A percentile compares a stretch with the other conserved stretches of the same genome.
These are phyloP conservation scores for Lottia gigantea DNA, from an alignment of 2,888 invertebrate species.

Conservation along the genomic window DNA sequence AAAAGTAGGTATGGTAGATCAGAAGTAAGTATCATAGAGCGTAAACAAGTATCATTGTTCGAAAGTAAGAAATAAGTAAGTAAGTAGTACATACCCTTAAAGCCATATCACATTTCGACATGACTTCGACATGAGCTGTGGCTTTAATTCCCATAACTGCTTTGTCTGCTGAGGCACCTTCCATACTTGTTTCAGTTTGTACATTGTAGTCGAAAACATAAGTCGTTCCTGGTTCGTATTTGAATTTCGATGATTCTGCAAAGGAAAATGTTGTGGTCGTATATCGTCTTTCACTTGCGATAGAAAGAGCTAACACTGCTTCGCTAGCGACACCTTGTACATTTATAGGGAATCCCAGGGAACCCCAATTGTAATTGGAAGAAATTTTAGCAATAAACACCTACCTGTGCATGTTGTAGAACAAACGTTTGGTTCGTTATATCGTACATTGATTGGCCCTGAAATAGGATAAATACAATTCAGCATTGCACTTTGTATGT, in stretches of 20 bases:
- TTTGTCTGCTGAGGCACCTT: slow-evolving; percentile 73
- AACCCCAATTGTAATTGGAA: neutral
- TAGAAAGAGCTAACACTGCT: no score
- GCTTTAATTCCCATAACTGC: slow-evolving; percentile 67
- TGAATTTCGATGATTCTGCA: slow-evolving; percentile 67
- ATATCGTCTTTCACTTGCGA: no score
- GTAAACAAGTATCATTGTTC: no score
- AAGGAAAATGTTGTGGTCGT: slow-evolving; percentile 10
- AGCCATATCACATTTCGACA: slow-evolving; percentile 69
- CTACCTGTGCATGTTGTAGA: slow-evolving; percentile 32
- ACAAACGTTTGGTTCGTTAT: slow-evolving; percentile 21
- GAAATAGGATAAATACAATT: slow-evolving; percentile 16
- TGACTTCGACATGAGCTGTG: slow-evolving; percentile 66
- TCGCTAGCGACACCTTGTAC: no score
- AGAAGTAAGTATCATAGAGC: no score
- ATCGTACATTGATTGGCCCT: slow-evolving; percentile 26
- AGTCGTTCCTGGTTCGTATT: slow-evolving; percentile 74
- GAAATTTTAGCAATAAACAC: neutral
- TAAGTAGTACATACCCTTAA: slow-evolving; percentile 65
- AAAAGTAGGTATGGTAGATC: no score
- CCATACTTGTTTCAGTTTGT: slow-evolving; percentile 75
- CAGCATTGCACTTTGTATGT: no score
- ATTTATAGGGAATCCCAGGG: no score
- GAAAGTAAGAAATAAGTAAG: no score
- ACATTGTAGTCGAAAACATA: slow-evolving; percentile 86